These are phyloP conservation scores for Cryptotis parvus DNA, from an alignment of 2,113 vertebrate species.

Conservation along the genomic window DNA sequence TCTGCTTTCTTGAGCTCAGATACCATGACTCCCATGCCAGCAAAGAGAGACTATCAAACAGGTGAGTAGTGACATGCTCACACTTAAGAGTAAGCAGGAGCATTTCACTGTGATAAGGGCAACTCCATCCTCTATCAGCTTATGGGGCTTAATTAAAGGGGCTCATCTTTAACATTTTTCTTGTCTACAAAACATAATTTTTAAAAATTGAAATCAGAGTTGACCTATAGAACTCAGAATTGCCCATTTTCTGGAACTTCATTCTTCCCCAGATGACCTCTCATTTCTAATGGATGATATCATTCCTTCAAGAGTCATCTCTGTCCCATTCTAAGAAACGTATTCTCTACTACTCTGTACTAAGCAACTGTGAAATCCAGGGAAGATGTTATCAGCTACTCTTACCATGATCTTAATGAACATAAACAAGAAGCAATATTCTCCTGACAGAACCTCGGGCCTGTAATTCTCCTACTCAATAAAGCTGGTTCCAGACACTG, in stretches of 20 bases:
- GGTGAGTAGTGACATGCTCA: not conserved
- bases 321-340: not conserved
- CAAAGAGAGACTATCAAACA: not conserved
- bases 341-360: not conserved
- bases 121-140: not conserved
- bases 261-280: not conserved
- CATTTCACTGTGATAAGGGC: not conserved
- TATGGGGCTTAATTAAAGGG: not conserved
- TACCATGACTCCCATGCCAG: not conserved
- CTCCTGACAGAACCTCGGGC: not conserved
- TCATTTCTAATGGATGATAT: not conserved
- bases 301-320: not conserved
- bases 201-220: constrained; percentile 5
- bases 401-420: not conserved
- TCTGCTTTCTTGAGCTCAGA: not conserved
- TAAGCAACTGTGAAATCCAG: not conserved
- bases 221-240: not conserved
- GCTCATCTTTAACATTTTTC: not conserved
- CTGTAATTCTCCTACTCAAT: not conserved
- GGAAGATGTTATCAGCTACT: not conserved
- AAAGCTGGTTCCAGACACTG: not conserved
- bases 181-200: not conserved
- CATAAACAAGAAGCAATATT: not conserved
- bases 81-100: not conserved
- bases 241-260: not conserved